Evolutionary conservation across 2,797 vertebrate genomes (phyloP), one percentile per base, ranked within the genome.

Genomic region (Karalla daura): DNA sequence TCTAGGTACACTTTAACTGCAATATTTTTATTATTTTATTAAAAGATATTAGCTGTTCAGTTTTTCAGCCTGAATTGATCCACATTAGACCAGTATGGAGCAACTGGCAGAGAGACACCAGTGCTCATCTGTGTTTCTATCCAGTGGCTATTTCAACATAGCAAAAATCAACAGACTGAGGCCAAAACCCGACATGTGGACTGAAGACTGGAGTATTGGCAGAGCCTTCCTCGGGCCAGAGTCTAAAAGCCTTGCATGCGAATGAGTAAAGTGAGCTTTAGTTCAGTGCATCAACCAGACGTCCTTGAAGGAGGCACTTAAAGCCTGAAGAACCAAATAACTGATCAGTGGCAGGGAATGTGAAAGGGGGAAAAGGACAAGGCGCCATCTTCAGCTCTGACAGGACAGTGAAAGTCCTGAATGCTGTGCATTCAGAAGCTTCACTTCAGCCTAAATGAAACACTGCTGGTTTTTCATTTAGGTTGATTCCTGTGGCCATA

Each of bases 241-340:
- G 5, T 58, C 10, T 52, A 45, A 59, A 53, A 49, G 27, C 18
- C 20, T 2, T 3, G 11, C 24, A 50, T 59, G 23, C 35, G 50
- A 66, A 39, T 37, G 53, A 50, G 60, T 50, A 43, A 69, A 70
- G 44, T 20, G 28, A 58, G 32, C 10, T 36, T 25, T 25, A 39
- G 17, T 54, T 61, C 46, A 43, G 37, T 40, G 27, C 25, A 63
- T 63, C 65, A 69, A 46, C 55, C 37, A 39, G 11, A 10, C 37
- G 53, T 54, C 56, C 66, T 70, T 69, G 46, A 60, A 33, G 40
- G 28, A 30, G 37, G 13, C 23, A 30, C 30, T 52, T 56, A 56
- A 39, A 47, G 40, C 39, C 35, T 43, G 12, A 68, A 60, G 54
- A 81, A 66, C 41, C 17, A 75, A 72, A 51, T 11, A 49, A 33